Evolutionary conservation across 2,888 invertebrate species (phyloP), one percentile per base, ranked within the genome.

Genomic region (Sinodicranocentrus sp.): DNA sequence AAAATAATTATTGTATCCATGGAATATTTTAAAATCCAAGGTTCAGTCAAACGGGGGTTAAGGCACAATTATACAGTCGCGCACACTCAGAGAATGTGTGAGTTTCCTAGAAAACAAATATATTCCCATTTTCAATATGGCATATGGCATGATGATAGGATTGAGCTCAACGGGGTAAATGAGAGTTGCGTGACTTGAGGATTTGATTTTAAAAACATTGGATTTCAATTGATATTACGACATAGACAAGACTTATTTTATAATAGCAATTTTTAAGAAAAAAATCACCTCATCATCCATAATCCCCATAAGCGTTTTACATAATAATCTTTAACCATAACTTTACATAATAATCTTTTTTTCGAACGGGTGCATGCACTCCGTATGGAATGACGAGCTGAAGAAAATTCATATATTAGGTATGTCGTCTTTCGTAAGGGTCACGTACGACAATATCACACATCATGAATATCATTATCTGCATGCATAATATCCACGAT

Each of bases 61-160:
- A 33, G 33, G 33, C 33, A 33, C 33, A 33, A 33, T 33, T 33
- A 33, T 33, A 33, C 33, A 33, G 33, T 33, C 33, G 33, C 33
- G 3, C 33, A 33, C 3, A 33, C 33, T 33, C 3, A 10, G 5
- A 33, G 33, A 33, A 6, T 33, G 10, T 33, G 10, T 33, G 33
- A 10, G 39, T 52, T 75, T 75, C 75, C 65, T 52, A 44, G 75
- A 75, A 65, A 10, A 28, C 25, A 72, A 43, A 43, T 61, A 48
- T 39, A 33, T 71, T 52, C 13, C 15, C 23, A 17, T 28, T 28
- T 25, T 63, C 75, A 63, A 63, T 73, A 73, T 73, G 75, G n/a
- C 33, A 63, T 39, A 73, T 73, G 75, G 43, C 65, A 48, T 75
- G 75, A 75, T 33, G 33, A 75, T 75, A 43, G 63, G 65, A 63